Conservation (phyloP, 2,888 invertebrate species). For the Rhingia campestris region DNA sequence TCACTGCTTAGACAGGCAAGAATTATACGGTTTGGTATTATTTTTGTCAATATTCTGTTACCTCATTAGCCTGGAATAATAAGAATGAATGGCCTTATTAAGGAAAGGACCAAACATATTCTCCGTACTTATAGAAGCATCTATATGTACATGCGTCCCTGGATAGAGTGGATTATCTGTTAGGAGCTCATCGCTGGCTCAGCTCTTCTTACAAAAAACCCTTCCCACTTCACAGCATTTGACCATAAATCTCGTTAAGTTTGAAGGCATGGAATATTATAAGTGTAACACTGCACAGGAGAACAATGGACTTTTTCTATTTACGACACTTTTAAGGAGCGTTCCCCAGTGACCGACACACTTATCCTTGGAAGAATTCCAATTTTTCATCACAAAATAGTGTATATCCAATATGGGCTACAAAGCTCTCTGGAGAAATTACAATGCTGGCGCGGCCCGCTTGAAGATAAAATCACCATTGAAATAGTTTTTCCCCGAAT, state of each 20-base stretch:
- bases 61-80: conserved; percentile 67
- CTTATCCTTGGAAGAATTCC: conserved; percentile 68
- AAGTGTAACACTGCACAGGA: neutral
- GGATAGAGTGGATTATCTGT: conserved; percentile 43
- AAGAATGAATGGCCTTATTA: conserved; percentile 59
- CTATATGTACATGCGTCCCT: neutral
- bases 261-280: conserved; percentile 37
- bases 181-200: neutral
- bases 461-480: conserved; percentile 68
- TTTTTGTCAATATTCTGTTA: conserved; percentile 63
- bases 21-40: conserved; percentile 27
- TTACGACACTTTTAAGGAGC: conserved; percentile 60
- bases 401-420: conserved; percentile 57
- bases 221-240: conserved; percentile 24
- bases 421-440: conserved; percentile 68
- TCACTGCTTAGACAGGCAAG: conserved; percentile 12
- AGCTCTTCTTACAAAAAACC: conserved; percentile 10
- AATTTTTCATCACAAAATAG: conserved; percentile 63
- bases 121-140: neutral
- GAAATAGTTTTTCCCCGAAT: conserved; percentile 39
- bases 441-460: conserved; percentile 44
- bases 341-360: conserved; percentile 51
- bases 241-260: conserved; percentile 61
- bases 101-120: conserved; percentile 27
- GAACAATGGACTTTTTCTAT: conserved; percentile 53